Percentiles rank a stretch among this genome's conserved stretches.
Conservation (phyloP, 2,113 vertebrate genomes). For the Marmota flaviventris region DNA sequence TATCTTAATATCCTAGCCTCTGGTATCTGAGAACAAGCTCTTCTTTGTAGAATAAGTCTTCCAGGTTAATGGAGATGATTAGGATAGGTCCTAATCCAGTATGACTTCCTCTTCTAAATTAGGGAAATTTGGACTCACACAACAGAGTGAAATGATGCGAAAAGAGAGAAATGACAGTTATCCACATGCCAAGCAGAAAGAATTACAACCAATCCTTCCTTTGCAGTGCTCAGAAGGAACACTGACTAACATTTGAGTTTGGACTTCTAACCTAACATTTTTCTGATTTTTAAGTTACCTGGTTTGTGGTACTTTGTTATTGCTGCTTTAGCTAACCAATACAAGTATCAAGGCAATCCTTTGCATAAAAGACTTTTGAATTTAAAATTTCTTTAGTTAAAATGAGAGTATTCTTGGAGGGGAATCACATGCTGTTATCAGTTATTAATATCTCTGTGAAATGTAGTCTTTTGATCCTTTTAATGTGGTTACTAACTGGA, state of each 20-base stretch:
- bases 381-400: neutral
- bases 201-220: rapidly evolving
- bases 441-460: neutral
- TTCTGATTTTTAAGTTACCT: neutral
- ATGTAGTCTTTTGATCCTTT: neutral
- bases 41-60: neutral
- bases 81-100: neutral
- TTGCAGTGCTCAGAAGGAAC: neutral
- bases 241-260: neutral
- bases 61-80: neutral
- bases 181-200: neutral
- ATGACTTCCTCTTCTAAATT: neutral
- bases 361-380: neutral
- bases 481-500: neutral
- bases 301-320: neutral
- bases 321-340: neutral
- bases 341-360: neutral
- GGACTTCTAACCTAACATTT: neutral
- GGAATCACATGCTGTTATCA: neutral
- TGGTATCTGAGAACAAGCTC: neutral
- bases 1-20: neutral
- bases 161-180: neutral
- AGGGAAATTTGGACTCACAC: neutral
- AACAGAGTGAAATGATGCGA: neutral
- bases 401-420: neutral